Evolutionary conservation across 2,888 invertebrate genomes (phyloP), one percentile per base, ranked within the genome.

Genomic region (Adelognathus sp.): DNA sequence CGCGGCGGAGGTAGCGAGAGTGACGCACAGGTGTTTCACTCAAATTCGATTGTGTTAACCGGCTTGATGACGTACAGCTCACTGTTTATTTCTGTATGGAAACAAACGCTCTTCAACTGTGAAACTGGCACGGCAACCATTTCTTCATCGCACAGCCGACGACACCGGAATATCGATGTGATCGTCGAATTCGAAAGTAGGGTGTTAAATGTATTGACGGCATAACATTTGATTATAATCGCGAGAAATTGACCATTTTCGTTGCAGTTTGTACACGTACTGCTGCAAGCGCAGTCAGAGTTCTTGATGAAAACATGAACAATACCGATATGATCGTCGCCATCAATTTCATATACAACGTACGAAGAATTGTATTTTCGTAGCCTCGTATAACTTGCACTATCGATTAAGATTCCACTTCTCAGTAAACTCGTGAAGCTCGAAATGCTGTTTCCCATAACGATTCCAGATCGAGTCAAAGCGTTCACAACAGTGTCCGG

Each of bases 331-430:
- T 11, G 11, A 11, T 50, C 27, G 7, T 11, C 64, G 31, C 52
- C 50, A 46, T 9, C 64, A 9, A 64, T 18, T 31, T 64, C 33
- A 2, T 21, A 46, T 14, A 18, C 16, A 16, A 63, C 72, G 41
- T 39, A 72, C 33, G 72, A 61, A 21, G 63, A 72, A 27, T 46
- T 63, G n/a, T 60, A 61, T 52, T 63, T 72, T 52, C 52, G 61
- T 29, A n/a, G 9, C 18, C 61, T 61, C 24, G 41, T 58, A 33
- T 71, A 71, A 33, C 27, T 44, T 60, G 44, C 71, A n/a, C 46
- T n/a, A 27, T 33, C 31, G 27, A 56, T 56, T 24, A 69, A 44
- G n/a, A 56, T 41, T 39, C 69, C 54, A 56, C 21, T 29, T 9
- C 39, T 69, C 18, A 69, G 56, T 21, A 69, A 52, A 18, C 69